Evolutionary conservation across 2,797 vertebrate genomes (phyloP), one percentile per base, ranked within the genome.

Genomic region (Sebastiscus tertius): DNA sequence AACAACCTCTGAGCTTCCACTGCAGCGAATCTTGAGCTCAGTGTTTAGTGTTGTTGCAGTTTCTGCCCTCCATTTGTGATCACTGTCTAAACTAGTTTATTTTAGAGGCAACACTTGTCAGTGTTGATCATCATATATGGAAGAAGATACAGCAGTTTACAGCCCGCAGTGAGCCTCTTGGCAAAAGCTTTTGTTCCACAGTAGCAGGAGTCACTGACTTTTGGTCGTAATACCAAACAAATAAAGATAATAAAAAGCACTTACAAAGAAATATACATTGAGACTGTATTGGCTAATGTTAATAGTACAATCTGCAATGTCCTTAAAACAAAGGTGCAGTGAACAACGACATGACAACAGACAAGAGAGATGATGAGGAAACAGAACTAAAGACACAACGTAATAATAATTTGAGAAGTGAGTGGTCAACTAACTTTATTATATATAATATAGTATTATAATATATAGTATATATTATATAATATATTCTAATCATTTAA

Each of bases 1-100:
- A 75, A 68, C 29, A 72, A 60, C 49, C 60, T 79, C 61, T 70
- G 13, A 54, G 69, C 24, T 73, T 63, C 20, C 5, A 26, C 8
- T 36, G 72, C 52, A 68, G 46, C 39, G 34, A 22, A 72, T 56
- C 34, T 9, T 4, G 26, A 64, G n/a, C 75, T 66, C 26, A 46
- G 59, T 33, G 27, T 69, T 62, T n/a, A 20, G 27, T 54, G 26
- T 70, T 69, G 55, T 16, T 63, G 39, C 14, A 46, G 20, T n/a
- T 10, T 27, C 33, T 72, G 31, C 13, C 36, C 11, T 58, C 6
- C n/a, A 20, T 39, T 64, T 54, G 36, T 9, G 29, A 73, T 39
- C 22, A 73, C 8, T 18, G 12, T 54, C 39, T 22, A 52, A 24
- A 52, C 18, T 11, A 4, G n/a, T 52, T 54, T 20, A 61, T 56